phyloP scores from a whole-genome alignment of 37 sponge, comb jelly and placozoan species.

The Haliclona indistincta region DNA sequence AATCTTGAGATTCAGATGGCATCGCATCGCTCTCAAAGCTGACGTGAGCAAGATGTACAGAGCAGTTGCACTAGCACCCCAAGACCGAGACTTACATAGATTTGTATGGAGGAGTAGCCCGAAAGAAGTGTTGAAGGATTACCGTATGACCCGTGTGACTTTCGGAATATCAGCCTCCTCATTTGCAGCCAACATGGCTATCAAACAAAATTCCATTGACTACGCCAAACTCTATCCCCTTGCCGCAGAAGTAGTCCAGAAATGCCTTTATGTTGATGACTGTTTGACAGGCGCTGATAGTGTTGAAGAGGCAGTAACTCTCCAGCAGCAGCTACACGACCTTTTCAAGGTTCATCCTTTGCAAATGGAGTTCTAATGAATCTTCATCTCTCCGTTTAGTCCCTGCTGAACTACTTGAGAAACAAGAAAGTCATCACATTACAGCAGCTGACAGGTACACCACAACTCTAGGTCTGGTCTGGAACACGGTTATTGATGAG shows the following conservation, averaged over 20 bases:
- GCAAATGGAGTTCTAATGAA: conserved; percentile 30
- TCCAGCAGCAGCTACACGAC: conserved; percentile 7
- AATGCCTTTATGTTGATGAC: conserved; percentile 24
- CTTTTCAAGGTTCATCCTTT: conserved; percentile 19
- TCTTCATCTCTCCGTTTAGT: no score
- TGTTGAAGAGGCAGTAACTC: conserved; percentile 3
- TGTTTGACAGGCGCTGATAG: conserved; percentile 28
- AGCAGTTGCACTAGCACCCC: conserved; percentile 10
- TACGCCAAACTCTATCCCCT: conserved; percentile 15
- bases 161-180: conserved; percentile 28
- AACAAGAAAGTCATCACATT: no score
- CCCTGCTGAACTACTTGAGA: no score
- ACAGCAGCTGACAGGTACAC: no score
- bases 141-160: no score
- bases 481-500: no score
- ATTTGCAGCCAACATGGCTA: conserved; percentile 41
- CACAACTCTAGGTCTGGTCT: no score
- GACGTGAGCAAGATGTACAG: conserved; percentile 42
- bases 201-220: conserved; percentile 33
- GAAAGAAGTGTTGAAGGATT: no score
- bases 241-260: conserved; percentile 23
- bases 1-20: conserved; percentile 22
- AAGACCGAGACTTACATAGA: conserved; percentile 27
- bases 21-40: conserved; percentile 36
- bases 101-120: conserved; percentile 32